Evolutionary conservation across 2,797 vertebrate genomes (phyloP).

Genomic region (Tarsius wallacei): DNA sequence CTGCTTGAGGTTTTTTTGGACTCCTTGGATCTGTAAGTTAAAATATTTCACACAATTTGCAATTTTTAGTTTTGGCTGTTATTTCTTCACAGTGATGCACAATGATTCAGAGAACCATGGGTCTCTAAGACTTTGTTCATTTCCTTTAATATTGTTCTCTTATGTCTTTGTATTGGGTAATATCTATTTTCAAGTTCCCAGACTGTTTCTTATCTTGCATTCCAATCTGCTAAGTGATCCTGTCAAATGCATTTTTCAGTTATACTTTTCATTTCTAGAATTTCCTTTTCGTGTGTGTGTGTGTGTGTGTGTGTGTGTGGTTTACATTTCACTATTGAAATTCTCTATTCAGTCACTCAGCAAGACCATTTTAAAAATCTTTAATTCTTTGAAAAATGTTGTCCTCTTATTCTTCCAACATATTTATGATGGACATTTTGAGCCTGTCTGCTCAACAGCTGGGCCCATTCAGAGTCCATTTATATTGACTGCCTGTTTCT

Average conservation of each 20-base stretch:
- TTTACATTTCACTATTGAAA: constrained; percentile 52
- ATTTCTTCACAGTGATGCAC: background rate
- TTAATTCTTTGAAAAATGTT: constrained; percentile 42
- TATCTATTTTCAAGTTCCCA: background rate
- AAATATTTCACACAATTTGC: constrained; percentile 18
- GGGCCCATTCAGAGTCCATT: constrained; percentile 2
- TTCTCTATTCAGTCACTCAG: background rate
- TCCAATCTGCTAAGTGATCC: background rate
- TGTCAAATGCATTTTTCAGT: background rate
- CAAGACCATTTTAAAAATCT: background rate
- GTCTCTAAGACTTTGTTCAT: constrained; percentile 23
- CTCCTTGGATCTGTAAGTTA: background rate
- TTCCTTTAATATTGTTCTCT: constrained; percentile 36
- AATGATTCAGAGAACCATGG: background rate
- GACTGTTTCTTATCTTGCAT: background rate
- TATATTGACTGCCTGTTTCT: constrained; percentile 12
- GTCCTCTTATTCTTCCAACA: background rate
- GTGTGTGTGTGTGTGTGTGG: background rate
- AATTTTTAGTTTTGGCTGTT: background rate
- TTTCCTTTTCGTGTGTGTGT: background rate
- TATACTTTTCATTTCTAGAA: background rate
- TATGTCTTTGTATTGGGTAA: background rate
- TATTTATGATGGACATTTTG: constrained; percentile 6
- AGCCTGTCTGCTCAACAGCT: background rate
- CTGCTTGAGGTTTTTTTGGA: background rate